A percentile compares a stretch with the other conserved stretches of the same genome.
Evolutionary conservation across 2,113 vertebrate species (phyloP).

Genomic region (Neodon shergylaensis): DNA sequence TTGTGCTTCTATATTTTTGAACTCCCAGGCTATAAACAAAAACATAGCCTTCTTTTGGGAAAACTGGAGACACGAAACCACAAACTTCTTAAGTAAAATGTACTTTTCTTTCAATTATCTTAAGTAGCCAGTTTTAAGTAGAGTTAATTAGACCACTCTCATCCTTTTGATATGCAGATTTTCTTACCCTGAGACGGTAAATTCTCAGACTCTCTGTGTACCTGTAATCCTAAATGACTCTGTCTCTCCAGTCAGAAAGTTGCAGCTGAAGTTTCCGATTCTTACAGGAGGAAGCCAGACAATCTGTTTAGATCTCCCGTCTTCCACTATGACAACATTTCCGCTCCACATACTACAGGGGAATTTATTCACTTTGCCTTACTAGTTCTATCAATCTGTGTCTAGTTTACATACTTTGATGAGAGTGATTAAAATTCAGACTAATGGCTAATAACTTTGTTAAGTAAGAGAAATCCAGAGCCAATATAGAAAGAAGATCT

Average conservation of each 20-base stretch:
- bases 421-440: slow-evolving; percentile 46
- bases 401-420: slow-evolving; percentile 25
- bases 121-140: not conserved
- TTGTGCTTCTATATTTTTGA: not conserved
- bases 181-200: not conserved
- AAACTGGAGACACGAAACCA: slow-evolving; percentile 23
- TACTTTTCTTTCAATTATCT: not conserved
- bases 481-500: not conserved
- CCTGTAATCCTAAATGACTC: slow-evolving; percentile 25
- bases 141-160: not conserved
- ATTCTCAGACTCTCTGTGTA: not conserved
- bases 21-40: slow-evolving; percentile 13
- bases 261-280: not conserved
- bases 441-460: not conserved
- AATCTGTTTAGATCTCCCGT: not conserved
- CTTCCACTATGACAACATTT: not conserved
- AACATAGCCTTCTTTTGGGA: not conserved
- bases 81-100: not conserved
- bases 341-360: not conserved
- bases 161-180: not conserved
- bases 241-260: not conserved
- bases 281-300: not conserved
- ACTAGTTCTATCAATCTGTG: not conserved
- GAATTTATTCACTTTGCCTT: not conserved
- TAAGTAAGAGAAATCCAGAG: not conserved